Percentiles rank a stretch among this genome's conserved stretches.
phyloP scores from a whole-genome alignment of 2,888 invertebrate species.

The Metopia argyrocephala region DNA sequence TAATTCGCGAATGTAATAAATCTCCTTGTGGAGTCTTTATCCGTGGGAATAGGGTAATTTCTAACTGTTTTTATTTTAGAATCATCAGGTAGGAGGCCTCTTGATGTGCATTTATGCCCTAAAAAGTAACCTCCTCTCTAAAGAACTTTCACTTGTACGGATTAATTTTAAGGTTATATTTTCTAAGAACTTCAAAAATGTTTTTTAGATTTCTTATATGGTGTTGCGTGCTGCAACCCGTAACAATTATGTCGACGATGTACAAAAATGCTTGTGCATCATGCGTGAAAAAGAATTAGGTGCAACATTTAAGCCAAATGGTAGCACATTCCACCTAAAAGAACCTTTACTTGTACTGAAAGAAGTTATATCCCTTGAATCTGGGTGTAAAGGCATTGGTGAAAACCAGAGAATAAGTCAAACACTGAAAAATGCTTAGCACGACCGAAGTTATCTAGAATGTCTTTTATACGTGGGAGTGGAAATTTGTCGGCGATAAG shows the following conservation, averaged over 20 bases:
- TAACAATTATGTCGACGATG: conserved; percentile 66
- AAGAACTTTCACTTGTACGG: conserved; percentile 31
- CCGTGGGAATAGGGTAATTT: background rate
- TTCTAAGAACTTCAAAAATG: conserved; percentile 42
- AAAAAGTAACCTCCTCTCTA: conserved; percentile 47
- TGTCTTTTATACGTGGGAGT: background rate
- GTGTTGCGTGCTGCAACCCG: conserved; percentile 33
- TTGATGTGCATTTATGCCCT: conserved; percentile 43
- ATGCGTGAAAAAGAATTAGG: conserved; percentile 65
- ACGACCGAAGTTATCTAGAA: background rate
- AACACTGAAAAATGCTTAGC: conserved; percentile 4
- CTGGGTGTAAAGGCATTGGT: conserved; percentile 11
- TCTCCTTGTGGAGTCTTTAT: background rate
- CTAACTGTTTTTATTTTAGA: too few species aligned
- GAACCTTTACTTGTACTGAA: conserved; percentile 5
- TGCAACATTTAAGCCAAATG: conserved; percentile 63
- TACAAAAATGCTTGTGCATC: conserved; percentile 65
- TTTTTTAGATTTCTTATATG: conserved; percentile 42
- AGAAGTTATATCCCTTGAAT: conserved; percentile 12
- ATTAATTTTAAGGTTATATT: conserved; percentile 36
- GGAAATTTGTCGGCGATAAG: background rate
- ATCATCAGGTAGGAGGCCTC: background rate
- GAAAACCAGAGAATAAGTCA: conserved; percentile 23
- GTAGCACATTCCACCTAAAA: conserved; percentile 53
- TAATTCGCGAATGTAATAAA: background rate